Percentiles rank a stretch among this genome's conserved stretches.
Conservation (phyloP, 2,113 vertebrate species). For the Gulo gulo region DNA sequence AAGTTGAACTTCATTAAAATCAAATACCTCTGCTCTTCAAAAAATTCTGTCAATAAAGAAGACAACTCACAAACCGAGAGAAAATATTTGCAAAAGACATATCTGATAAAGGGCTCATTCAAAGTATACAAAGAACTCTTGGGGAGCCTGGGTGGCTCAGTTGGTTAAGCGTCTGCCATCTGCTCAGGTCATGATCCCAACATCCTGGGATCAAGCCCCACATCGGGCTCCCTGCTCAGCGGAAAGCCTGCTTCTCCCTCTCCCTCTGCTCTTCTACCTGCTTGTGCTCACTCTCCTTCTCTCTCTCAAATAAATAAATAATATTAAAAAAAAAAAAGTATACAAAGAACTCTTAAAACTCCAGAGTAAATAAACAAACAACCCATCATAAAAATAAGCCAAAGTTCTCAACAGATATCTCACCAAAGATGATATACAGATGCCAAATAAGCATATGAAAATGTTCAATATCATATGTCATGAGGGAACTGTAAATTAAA, state of each 20-base stretch:
- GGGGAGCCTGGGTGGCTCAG: too few relatives aligned
- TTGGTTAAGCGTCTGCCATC: too few relatives aligned
- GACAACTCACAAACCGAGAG: not conserved
- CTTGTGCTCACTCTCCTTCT: too few relatives aligned
- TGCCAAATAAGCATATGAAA: not conserved
- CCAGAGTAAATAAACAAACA: not conserved
- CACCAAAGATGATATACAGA: not conserved
- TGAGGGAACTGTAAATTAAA: not conserved
- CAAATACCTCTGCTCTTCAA: not conserved
- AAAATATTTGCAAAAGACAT: not conserved
- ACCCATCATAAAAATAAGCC: not conserved
- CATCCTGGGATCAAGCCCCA: too few relatives aligned
- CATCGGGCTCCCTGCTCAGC: too few relatives aligned
- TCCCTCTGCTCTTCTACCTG: too few relatives aligned
- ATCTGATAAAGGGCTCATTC: not conserved
- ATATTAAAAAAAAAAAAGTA: not conserved
- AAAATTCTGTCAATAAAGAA: not conserved
- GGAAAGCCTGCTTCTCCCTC: too few relatives aligned
- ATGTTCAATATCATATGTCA: not conserved
- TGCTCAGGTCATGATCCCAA: too few relatives aligned
- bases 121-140: not conserved
- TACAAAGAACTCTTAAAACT: constrained; percentile 1
- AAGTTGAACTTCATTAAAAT: not conserved
- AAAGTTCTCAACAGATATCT: not conserved
- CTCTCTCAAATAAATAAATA: too few relatives aligned